These are phyloP conservation scores for Pseudachorutes palmiensis DNA, from an alignment of 1,140 invertebrate species.

Conservation along the genomic window DNA sequence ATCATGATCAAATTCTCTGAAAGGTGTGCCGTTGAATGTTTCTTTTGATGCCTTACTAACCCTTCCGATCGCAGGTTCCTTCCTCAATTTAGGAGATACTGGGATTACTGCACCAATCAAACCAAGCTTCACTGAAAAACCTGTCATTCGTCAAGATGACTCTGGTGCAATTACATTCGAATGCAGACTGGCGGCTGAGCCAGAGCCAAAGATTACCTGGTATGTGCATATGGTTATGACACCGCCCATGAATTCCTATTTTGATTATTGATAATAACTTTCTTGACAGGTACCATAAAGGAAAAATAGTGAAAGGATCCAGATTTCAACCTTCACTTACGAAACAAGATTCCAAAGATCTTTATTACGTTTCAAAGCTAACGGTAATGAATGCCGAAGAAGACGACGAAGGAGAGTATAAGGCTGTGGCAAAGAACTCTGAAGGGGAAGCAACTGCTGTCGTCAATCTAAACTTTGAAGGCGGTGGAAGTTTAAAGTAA, in stretches of 20 bases:
- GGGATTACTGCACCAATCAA: slow-evolving; percentile 30
- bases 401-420: slow-evolving; percentile 84
- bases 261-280: background rate
- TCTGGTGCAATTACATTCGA: slow-evolving; percentile 88
- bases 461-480: slow-evolving; percentile 92
- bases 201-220: slow-evolving; percentile 83
- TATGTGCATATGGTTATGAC: slow-evolving; percentile 48
- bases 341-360: slow-evolving; percentile 67
- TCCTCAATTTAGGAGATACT: slow-evolving; percentile 40
- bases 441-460: slow-evolving; percentile 85
- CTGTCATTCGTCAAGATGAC: slow-evolving; percentile 87
- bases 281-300: slow-evolving; percentile 67
- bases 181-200: slow-evolving; percentile 89
- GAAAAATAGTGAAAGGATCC: slow-evolving; percentile 64
- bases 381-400: slow-evolving; percentile 75
- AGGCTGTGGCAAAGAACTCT: slow-evolving; percentile 82
- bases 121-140: slow-evolving; percentile 85
- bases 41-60: slow-evolving; percentile 35
- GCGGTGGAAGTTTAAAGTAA: slow-evolving; percentile 77
- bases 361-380: slow-evolving; percentile 77
- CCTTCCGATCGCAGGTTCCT: slow-evolving; percentile 38
- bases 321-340: slow-evolving; percentile 64
- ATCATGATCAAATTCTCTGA: too few relatives aligned
- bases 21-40: slow-evolving; percentile 29
- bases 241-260: background rate